These are phyloP conservation scores for Trichonephila inaurata DNA, from an alignment of 1,140 invertebrate genomes.

Conservation along the genomic window DNA sequence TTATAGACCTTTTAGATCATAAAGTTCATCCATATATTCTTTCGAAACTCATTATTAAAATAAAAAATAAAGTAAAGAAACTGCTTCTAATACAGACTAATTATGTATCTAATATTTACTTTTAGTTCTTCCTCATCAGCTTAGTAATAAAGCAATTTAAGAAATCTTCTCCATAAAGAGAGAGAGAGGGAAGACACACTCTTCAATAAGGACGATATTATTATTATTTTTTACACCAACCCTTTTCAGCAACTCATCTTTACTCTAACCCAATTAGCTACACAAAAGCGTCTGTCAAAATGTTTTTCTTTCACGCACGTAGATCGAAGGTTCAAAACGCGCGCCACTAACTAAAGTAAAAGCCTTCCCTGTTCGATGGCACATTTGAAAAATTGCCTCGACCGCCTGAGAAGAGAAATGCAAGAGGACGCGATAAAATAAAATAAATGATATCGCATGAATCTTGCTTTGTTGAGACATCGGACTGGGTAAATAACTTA, in stretches of 20 bases:
- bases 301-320: conserved; percentile 5
- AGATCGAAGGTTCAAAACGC: not conserved
- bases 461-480: conserved; percentile 74
- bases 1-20: not conserved
- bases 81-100: not conserved
- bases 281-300: conserved; percentile 64
- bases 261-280: conserved; percentile 57
- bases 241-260: not conserved
- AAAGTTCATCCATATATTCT: not conserved
- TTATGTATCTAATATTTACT: conserved; percentile 13
- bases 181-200: not conserved
- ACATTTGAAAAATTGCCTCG: conserved; percentile 56
- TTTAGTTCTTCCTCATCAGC: not conserved
- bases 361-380: not conserved
- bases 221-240: not conserved
- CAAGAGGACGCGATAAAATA: conserved; percentile 63
- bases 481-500: conserved; percentile 72
- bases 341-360: not conserved
- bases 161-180: not conserved
- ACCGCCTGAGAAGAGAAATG: conserved; percentile 27
- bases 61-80: not conserved
- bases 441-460: conserved; percentile 73
- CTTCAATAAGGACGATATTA: not conserved
- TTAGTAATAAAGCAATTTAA: conserved; percentile 34
- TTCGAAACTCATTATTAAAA: not conserved